These are phyloP conservation scores for Drosophila prolongata DNA, from an alignment of 2,888 invertebrate genomes.

Conservation along the genomic window DNA sequence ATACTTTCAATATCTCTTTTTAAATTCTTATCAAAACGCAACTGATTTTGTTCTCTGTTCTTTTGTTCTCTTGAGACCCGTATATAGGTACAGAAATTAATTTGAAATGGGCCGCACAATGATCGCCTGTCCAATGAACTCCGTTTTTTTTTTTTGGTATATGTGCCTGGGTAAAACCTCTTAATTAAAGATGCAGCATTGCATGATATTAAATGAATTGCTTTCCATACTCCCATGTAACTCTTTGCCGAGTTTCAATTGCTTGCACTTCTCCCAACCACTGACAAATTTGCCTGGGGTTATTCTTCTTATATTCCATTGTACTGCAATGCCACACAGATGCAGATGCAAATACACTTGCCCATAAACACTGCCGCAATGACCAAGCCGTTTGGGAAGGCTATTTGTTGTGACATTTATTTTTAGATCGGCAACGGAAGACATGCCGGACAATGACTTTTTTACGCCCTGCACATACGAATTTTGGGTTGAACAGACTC, in stretches of 20 bases:
- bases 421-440: slow-evolving; percentile 42
- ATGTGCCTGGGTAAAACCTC: slow-evolving; percentile 21
- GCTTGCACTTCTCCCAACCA: slow-evolving; percentile 14
- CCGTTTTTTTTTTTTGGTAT: not conserved
- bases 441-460: slow-evolving; percentile 30
- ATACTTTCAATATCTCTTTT: too few relatives aligned
- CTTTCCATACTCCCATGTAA: slow-evolving; percentile 43
- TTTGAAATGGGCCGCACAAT: slow-evolving; percentile 18
- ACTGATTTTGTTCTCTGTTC: too few relatives aligned
- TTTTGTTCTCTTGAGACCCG: too few relatives aligned
- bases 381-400: slow-evolving; percentile 28
- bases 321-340: slow-evolving; percentile 27
- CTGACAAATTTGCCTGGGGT: slow-evolving; percentile 22
- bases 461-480: slow-evolving; percentile 9
- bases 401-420: slow-evolving; percentile 51
- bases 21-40: not conserved
- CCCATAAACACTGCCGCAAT: slow-evolving; percentile 15
- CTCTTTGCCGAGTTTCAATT: slow-evolving; percentile 40
- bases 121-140: slow-evolving; percentile 29
- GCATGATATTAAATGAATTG: slow-evolving; percentile 11
- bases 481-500: not conserved
- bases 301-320: slow-evolving; percentile 24
- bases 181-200: slow-evolving; percentile 52
- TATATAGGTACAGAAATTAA: not conserved
- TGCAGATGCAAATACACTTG: slow-evolving; percentile 16